These are phyloP conservation scores for Pocillopora verrucosa DNA, from an alignment of 64 coral and sea anemone species.

Conservation along the genomic window DNA sequence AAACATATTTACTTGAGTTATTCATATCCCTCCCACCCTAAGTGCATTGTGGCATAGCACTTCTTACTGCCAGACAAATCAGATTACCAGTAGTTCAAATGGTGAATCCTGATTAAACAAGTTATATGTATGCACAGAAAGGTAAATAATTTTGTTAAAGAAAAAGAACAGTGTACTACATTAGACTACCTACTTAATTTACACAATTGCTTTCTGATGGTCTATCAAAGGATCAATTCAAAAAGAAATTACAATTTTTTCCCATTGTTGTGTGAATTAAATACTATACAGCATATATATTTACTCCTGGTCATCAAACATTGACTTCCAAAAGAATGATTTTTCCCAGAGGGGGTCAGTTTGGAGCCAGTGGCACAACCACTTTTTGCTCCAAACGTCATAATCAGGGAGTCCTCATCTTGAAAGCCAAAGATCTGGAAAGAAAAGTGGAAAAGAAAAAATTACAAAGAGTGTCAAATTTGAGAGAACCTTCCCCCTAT, in stretches of 20 bases:
- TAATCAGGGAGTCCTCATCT: not conserved
- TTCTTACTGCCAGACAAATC: too few species aligned
- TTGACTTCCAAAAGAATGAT: not conserved
- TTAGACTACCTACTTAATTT: not conserved
- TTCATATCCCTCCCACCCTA: too few species aligned
- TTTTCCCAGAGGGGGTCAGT: not conserved
- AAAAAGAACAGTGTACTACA: not conserved
- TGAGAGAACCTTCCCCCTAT: too few species aligned
- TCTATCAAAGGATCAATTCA: not conserved
- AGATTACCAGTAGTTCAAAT: not conserved
- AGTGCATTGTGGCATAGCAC: too few species aligned
- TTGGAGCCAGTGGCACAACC: not conserved
- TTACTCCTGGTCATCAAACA: constrained; percentile 3
- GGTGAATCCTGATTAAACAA: not conserved
- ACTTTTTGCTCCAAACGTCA: constrained; percentile 42
- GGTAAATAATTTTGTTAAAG: not conserved
- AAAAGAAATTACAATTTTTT: not conserved
- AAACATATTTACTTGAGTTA: too few species aligned
- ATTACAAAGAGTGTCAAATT: not conserved
- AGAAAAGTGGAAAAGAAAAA: not conserved
- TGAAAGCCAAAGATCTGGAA: constrained; percentile 5
- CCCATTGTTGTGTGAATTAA: not conserved
- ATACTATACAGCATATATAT: not conserved
- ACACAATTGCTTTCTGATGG: not conserved
- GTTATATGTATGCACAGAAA: not conserved